Evolutionary conservation across 2,797 vertebrate species (phyloP).

Genomic region (Chelon auratus): DNA sequence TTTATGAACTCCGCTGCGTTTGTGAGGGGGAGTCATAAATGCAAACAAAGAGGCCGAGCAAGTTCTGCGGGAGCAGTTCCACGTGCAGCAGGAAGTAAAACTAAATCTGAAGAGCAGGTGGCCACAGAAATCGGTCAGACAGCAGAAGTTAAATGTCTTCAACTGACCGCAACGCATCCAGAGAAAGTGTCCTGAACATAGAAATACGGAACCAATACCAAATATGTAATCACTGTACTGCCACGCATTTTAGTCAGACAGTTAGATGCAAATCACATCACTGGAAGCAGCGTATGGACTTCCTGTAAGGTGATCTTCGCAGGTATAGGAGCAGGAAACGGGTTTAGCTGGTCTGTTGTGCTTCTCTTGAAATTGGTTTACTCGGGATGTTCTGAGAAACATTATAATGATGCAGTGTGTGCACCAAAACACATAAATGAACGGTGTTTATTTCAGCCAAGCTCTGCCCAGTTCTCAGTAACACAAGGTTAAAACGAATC

Average conservation of each 20-base stretch:
- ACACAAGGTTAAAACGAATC: no score
- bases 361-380: not conserved
- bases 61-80: not conserved
- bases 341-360: conserved; percentile 12
- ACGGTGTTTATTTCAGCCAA: no score
- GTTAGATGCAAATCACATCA: not conserved
- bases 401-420: not conserved
- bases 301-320: conserved; percentile 8
- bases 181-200: not conserved
- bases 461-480: no score
- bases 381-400: not conserved
- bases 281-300: not conserved
- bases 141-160: conserved; percentile 9
- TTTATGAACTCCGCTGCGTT: conserved; percentile 33
- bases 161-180: not conserved
- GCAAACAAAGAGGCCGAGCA: conserved; percentile 10
- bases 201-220: conserved; percentile 2
- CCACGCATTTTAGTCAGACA: not conserved
- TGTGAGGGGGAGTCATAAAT: not conserved
- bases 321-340: not conserved
- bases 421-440: not conserved
- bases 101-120: conserved; percentile 8
- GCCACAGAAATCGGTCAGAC: not conserved
- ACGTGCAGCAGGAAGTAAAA: conserved; percentile 23
- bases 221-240: not conserved